A percentile compares a stretch with the other conserved stretches of the same genome.
These are phyloP conservation scores for Leucophora obtusa DNA, from an alignment of 2,888 invertebrate genomes.

Conservation along the genomic window DNA sequence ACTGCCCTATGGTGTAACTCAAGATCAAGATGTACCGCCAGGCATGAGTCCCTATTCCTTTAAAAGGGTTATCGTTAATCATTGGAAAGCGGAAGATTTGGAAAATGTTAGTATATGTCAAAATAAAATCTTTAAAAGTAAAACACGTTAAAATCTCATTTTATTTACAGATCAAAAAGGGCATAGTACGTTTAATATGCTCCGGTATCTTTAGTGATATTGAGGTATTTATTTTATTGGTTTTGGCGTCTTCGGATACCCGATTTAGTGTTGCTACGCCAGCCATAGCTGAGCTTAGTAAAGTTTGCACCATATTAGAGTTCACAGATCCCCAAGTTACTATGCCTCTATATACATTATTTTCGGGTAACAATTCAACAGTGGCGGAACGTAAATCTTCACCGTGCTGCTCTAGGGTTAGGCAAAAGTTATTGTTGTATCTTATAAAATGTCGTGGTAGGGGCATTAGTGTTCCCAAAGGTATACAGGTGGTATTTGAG, in stretches of 20 bases:
- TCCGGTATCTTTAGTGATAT: conserved; percentile 87
- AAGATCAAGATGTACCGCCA: conserved; percentile 82
- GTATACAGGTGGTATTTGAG: conserved; percentile 93
- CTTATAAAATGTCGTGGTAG: conserved; percentile 86
- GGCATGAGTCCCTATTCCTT: conserved; percentile 88
- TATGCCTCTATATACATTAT: conserved; percentile 88
- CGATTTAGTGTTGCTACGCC: conserved; percentile 92
- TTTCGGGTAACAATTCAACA: conserved; percentile 80
- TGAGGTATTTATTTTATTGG: conserved; percentile 86
- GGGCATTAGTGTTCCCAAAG: conserved; percentile 87
- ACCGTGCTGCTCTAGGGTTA: conserved; percentile 89
- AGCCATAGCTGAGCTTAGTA: conserved; percentile 91
- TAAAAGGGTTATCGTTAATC: conserved; percentile 86
- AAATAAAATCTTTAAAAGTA: too few relatives aligned
- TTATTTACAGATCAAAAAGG: conserved; percentile 83
- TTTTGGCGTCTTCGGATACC: conserved; percentile 93
- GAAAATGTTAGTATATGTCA: conserved; percentile 82
- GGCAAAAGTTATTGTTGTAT: conserved; percentile 91
- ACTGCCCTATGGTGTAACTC: conserved; percentile 82
- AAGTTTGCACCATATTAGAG: conserved; percentile 85
- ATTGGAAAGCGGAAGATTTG: conserved; percentile 87
- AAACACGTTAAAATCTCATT: not conserved
- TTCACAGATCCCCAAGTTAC: conserved; percentile 86
- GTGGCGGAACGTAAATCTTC: conserved; percentile 85
- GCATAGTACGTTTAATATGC: conserved; percentile 89